A percentile compares a stretch with the other conserved stretches of the same genome.
phyloP scores from a whole-genome alignment of 2,888 invertebrate genomes.

The Aethes cnicana region DNA sequence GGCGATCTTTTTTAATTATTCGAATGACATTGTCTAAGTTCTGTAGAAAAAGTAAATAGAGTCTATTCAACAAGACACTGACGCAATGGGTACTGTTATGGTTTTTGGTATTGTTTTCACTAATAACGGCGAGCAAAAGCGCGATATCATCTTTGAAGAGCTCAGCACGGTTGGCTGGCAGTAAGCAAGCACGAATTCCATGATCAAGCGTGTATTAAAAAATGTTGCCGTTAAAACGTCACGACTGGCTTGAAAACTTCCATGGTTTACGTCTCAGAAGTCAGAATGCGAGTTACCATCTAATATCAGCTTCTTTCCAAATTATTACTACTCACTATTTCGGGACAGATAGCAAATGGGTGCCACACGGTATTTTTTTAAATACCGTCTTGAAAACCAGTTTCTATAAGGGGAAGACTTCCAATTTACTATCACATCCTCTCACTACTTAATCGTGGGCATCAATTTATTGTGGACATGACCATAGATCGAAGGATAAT shows the following conservation, averaged over 20 bases:
- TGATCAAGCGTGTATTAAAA: conserved; percentile 25
- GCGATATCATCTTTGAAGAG: conserved; percentile 23
- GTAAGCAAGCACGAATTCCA: conserved; percentile 21
- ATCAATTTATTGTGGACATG: conserved; percentile 14
- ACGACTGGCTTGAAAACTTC: conserved; percentile 19
- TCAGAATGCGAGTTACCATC: background rate
- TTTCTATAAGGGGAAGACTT: too few relatives aligned
- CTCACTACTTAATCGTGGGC: background rate
- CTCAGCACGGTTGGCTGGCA: conserved; percentile 23
- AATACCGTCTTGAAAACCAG: too few relatives aligned
- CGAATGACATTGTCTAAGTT: too few relatives aligned
- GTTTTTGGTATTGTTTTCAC: conserved; percentile 18
- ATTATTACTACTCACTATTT: too few relatives aligned
- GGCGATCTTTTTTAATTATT: too few relatives aligned
- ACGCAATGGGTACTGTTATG: conserved; percentile 9
- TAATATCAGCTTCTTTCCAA: background rate
- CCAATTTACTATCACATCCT: background rate
- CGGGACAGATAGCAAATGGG: too few relatives aligned
- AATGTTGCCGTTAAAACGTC: conserved; percentile 27
- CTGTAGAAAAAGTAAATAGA: too few relatives aligned
- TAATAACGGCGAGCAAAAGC: conserved; percentile 21
- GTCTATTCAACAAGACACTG: background rate
- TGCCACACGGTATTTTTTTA: too few relatives aligned
- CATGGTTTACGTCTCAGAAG: background rate
- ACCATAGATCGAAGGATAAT: conserved; percentile 18